Evolutionary conservation across 2,888 invertebrate species (phyloP).

Genomic region (Drosophila rubida): DNA sequence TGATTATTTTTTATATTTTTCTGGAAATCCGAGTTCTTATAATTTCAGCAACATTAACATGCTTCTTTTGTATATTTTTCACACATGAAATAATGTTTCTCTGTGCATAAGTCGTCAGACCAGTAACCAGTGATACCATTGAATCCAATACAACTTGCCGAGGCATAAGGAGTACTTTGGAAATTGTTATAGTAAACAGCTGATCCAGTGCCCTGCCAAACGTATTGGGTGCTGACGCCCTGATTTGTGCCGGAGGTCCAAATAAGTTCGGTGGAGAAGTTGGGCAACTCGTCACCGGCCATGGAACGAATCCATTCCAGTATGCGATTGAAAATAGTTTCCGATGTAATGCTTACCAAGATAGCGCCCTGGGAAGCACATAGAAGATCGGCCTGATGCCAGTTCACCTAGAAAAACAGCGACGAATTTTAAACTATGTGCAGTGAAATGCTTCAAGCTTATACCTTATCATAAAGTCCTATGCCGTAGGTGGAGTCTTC

Average conservation of each 20-base stretch:
- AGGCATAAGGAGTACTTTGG: neutral
- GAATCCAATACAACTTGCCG: conserved; percentile 40
- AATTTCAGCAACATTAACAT: neutral
- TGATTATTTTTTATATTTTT: conserved; percentile 25
- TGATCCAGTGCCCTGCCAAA: neutral
- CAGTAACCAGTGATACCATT: conserved; percentile 33
- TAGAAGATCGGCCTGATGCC: neutral
- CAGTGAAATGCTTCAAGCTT: neutral
- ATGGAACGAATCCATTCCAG: neutral
- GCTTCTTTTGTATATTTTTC: neutral
- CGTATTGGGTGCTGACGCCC: neutral
- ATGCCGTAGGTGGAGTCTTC: neutral
- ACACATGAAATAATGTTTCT: conserved; percentile 52
- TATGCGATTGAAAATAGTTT: neutral
- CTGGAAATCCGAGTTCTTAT: neutral
- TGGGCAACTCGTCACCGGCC: neutral
- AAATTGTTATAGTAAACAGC: conserved; percentile 44
- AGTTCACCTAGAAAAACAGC: neutral
- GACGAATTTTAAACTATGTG: neutral
- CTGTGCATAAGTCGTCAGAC: conserved; percentile 36
- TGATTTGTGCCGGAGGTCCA: neutral
- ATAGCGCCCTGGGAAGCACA: neutral
- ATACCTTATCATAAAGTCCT: neutral
- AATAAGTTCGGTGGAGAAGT: neutral
- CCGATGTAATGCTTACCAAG: neutral